Evolutionary conservation across 2,797 vertebrate species (phyloP), one percentile per base, ranked within the genome.

Genomic region (Pipistrellus pipistrellus): DNA sequence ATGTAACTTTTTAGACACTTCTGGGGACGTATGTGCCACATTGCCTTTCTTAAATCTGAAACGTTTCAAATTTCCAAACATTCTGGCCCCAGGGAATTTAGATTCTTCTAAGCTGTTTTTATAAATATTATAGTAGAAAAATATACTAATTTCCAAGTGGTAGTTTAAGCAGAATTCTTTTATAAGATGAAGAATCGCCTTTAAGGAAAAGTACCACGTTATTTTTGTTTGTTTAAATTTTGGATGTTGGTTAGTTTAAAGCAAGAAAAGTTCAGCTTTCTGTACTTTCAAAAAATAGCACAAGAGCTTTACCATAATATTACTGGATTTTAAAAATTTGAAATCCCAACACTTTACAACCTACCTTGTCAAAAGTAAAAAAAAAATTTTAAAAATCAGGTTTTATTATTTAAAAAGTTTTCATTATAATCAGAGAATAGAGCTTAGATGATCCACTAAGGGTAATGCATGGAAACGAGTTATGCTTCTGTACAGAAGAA

Each of bases 161-260:
- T 87, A 72, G 75, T 51, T 91, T 83, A 69, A 88, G 30, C 6
- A 89, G 35, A 85, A 77, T 86, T 75, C 23, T 35, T 80, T 88
- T 84, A 76, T 93, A 88, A 93, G 91, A 90, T 48, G 12, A 75
- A 2, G 20, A 80, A 25, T 93, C 84, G 15, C 7, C 85, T 77
- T 86, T 86, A 80, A 94, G 53, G 17, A 76, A 30, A 81, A 57
- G 13, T 75, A 46, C 2, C 12, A 20, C 13, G 9, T 53, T 88
- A 32, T 53, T 90, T 91, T 88, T 95, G 3, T 93, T 96, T 96
- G 25, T 76, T 91, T 76, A 72, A 83, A 51, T 55, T 93, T 77
- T 94, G 30, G 25, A 35, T 62, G n/a, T 91, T 89, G 46, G 48
- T 85, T 82, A 25, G 21, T 88, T 4, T 85, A 27, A 72, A 87